Base-by-base conservation (phyloP, 2,888 invertebrate species). In the Ferrisia virgata region DNA sequence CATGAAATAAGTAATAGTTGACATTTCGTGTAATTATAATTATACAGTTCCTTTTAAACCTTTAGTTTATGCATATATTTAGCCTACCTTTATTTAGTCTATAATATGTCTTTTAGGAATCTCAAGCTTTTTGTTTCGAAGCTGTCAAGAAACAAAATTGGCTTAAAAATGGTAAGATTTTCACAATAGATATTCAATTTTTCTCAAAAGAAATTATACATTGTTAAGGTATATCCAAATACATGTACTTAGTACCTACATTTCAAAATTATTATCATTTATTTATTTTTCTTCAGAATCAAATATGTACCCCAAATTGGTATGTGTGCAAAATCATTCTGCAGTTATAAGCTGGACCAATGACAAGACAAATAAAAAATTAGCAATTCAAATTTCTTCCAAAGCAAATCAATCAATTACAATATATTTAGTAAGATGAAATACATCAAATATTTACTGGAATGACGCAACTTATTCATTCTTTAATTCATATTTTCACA, bases 311-410 rank as follows among this genome's bases (percentile, higher is more conserved):
- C 18, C 36, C 8, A 36, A 76, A 18, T 76, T 76, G 4, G 4
- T 76, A 1, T 76, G 36, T 8, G 18, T 36, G n/a, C 18, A 76
- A 31, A 76, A 9, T 0, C 4, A 36, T 1, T 33, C 18, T 18
- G 72, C 72, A 2, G 8, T 18, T 9, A 18, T 76, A n/a, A 36
- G 36, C 8, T 76, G 72, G 72, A 18, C 72, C 18, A 76, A 18
- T 36, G 72, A 76, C 36, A 36, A 0, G 36, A 11, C 9, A 22
- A 8, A 36, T 9, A 13, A 15, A 6, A 8, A 33, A 76, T 76
- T 36, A 36, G 72, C 72, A 76, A 36, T 76, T 76, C 72, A 76
- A 76, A 76, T 76, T 36, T n/a, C 9, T 25, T 76, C 72, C n/a
- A 22, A 9, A 18, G 36, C 72, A 76, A 36, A 76, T 76, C 72